Percentiles rank a stretch among this genome's conserved stretches.
These are phyloP conservation scores for Ceuthmochares aereus DNA, from an alignment of 2,113 vertebrate genomes.

Conservation along the genomic window DNA sequence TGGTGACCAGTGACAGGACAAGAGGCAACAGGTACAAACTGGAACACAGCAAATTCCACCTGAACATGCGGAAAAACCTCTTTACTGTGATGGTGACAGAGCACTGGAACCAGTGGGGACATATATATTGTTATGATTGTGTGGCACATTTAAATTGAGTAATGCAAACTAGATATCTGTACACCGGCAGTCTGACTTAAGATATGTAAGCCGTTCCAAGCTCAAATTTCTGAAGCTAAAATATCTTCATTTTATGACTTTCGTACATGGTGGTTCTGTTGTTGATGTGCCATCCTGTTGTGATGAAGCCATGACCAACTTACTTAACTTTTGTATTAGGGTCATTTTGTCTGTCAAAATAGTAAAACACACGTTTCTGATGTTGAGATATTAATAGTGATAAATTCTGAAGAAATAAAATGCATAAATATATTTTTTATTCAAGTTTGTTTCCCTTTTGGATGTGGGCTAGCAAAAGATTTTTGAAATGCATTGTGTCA, in stretches of 20 bases:
- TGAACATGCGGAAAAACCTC: too few relatives aligned
- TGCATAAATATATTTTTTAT: background rate
- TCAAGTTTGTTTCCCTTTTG: background rate
- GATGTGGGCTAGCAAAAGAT: background rate
- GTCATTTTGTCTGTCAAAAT: background rate
- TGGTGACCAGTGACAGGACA: too few relatives aligned
- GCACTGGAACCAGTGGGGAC: too few relatives aligned
- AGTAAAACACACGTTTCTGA: background rate
- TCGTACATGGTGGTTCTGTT: fast-evolving
- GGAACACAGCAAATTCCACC: too few relatives aligned
- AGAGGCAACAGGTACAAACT: too few relatives aligned
- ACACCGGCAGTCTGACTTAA: too few relatives aligned
- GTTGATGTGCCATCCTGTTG: background rate
- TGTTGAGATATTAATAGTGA: background rate
- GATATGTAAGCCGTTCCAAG: background rate
- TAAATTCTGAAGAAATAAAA: background rate
- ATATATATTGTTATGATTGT: too few relatives aligned
- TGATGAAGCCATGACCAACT: background rate
- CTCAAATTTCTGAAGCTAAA: background rate
- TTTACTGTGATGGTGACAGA: too few relatives aligned
- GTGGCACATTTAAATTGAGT: too few relatives aligned
- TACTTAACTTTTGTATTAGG: background rate
- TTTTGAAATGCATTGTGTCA: background rate
- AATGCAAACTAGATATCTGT: too few relatives aligned
- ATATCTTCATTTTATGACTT: background rate